Evolutionary conservation across 2,113 vertebrate genomes (phyloP), one percentile per base, ranked within the genome.

Genomic region (Calidris pugnax): DNA sequence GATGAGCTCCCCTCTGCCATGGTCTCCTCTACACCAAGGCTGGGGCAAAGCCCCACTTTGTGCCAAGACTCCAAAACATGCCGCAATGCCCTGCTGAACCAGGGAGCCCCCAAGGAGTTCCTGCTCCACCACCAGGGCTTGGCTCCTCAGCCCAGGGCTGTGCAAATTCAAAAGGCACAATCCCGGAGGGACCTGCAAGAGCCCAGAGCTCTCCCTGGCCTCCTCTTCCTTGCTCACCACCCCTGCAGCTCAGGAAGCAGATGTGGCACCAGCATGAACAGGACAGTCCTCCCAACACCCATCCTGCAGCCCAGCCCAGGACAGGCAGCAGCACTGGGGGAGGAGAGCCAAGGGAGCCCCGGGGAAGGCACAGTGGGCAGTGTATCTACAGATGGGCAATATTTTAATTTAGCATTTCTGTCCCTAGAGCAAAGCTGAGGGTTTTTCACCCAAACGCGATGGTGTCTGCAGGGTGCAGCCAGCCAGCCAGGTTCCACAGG

Each of bases 291-390:
- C 4, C 2, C 7, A 12, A 39, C 21, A n/a, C 7, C 0, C 0
- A 48, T 28, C 20, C 68, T 1, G 1, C 19, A 23, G 32, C 24
- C 24, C 14, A 32, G n/a, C 14, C 22, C 20, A 33, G 60, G 37
- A 10, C 1, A 1, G 26, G 76, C 22, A 39, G 72, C 2, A 4
- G 71, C 64, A 50, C 17, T 0, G 1, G 22, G 3, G 0, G 14
- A n/a, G 32, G 16, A 35, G 53, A 51, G 27, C 26, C 1, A 0
- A 85, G 9, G 9, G 16, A 60, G 27, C 7, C 5, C 4, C 0
- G 7, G 39, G 11, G n/a, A 63, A 68, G 72, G 86, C 59, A 60
- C 64, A 64, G 73, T 2, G 19, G 75, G 32, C 83, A 32, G 72
- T 11, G 3, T 35, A 53, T 81, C 69, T 90, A 78, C 79, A 89